Evolutionary conservation across 2,113 vertebrate genomes (phyloP), one percentile per base, ranked within the genome.

Genomic region (Cottus gobio): DNA sequence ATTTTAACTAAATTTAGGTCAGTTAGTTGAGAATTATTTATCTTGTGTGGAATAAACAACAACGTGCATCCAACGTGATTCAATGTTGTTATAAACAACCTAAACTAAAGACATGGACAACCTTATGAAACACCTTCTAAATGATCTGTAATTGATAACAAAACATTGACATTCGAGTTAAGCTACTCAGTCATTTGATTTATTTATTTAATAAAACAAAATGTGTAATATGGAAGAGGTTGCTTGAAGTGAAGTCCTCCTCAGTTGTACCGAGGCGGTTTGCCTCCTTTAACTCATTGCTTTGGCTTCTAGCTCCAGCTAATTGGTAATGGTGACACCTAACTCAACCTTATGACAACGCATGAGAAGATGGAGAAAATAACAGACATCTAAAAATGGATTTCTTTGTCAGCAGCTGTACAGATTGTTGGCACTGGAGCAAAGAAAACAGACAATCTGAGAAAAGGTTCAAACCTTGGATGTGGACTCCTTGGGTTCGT

Each of bases 401-500:
- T 15, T n/a, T 46, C 8, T 30, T 44, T 16, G 56, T 60, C 34
- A 39, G 72, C 71, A 8, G 57, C 48, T 37, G 71, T 11, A 60
- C 34, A 65, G 13, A 46, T 39, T 67, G 62, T 20, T 44, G 24
- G 60, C 36, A 18, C 11, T 7, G 34, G 18, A 36, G 70, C n/a
- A 75, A 76, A 80, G 57, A 57, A 24, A 50, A 31, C 15, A 39
- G 36, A 63, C 11, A 42, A 16, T 54, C 71, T 57, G 44, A 83
- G 4, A 75, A 18, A 60, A 69, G 12, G 8, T 84, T 86, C 92
- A 90, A 93, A 93, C 98, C 98, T 99, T 99, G 97, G 96, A 92
- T 91, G 97, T 94, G 85, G 98, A 95, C 73, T 99, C 98, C 97
- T 99, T 99, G 97, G 97, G 97, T 96, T 99, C 97, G 95, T 95